Evolutionary conservation across 2,797 vertebrate genomes (phyloP), one percentile per base, ranked within the genome.

Genomic region (Sarcoramphus papa): DNA sequence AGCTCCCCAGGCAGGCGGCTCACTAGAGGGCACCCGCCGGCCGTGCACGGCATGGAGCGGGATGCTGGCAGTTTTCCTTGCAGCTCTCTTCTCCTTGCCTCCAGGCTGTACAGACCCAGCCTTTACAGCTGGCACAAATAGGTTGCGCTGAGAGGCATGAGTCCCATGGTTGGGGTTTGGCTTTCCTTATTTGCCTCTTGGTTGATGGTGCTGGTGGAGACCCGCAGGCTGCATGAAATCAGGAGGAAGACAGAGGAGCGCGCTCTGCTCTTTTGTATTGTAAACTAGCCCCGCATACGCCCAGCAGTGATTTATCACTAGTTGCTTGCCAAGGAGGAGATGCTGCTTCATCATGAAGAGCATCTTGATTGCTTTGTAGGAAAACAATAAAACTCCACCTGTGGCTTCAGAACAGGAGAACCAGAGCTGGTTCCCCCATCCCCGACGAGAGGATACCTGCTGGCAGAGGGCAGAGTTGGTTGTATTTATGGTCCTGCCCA

Each of bases 261-360:
- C 3, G 0, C 35, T 67, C 43, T 4, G 64, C 47, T 51, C 14
- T 16, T 5, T 0, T 17, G 9, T 17, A 19, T 24, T 28, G 23
- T 13, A 9, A 50, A 5, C 30, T 7, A 25, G 54, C 70, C 40
- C 43, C 18, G 0, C 9, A 0, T 4, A 2, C 0, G 0, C 83
- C 59, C 63, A 10, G 63, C 59, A 8, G 84, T 12, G 88, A 59
- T 54, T 20, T n/a, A 68, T 43, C 80, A 4, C 45, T 4, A 7
- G 40, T 6, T 25, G 37, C 77, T 86, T 30, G 16, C 88, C 65
- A 6, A 23, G 77, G 62, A 65, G 69, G 40, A 79, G 88, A 35
- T 56, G 73, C 68, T 47, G 76, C 81, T 89, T 54, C 9, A 0
- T 41, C 43, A 28, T 4, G 13, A 56, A 48, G 33, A 60, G 12